Evolutionary conservation across 2,113 vertebrate species (phyloP).

Genomic region (Cisticola juncidis): DNA sequence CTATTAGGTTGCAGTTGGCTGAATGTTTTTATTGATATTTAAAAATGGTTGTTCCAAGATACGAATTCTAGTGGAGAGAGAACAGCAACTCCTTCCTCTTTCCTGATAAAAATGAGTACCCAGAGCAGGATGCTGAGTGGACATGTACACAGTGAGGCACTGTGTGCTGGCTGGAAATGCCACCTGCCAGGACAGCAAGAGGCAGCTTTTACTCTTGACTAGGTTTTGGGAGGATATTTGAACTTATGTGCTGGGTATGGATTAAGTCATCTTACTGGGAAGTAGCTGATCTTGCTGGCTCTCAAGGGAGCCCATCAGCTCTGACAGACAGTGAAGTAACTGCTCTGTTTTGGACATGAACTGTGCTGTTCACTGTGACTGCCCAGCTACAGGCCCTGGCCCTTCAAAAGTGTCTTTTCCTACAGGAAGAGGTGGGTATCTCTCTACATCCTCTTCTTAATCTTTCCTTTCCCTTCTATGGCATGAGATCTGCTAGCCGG

Average conservation of each 20-base stretch:
- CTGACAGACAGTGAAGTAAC: rapidly evolving
- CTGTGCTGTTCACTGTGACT: rapidly evolving
- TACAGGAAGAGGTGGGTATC: background rate
- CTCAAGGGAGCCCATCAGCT: background rate
- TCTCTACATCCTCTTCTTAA: background rate
- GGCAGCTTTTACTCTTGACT: background rate
- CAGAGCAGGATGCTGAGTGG: background rate
- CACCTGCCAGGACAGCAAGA: background rate
- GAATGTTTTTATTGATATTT: background rate
- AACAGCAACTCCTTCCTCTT: background rate
- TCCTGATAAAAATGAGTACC: background rate
- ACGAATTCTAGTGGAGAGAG: background rate
- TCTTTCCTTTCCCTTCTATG: background rate
- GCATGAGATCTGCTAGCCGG: background rate
- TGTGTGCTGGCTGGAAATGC: background rate
- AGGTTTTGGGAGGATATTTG: background rate
- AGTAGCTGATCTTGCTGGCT: background rate
- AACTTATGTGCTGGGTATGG: background rate
- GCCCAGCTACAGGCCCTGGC: background rate
- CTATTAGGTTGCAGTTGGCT: background rate
- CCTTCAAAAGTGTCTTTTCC: background rate
- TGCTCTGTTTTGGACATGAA: rapidly evolving
- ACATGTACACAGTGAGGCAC: background rate
- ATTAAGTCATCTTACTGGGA: background rate
- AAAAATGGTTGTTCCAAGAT: background rate